These are phyloP conservation scores for Cheilosia impressa DNA, from an alignment of 2,888 invertebrate species.

Conservation along the genomic window DNA sequence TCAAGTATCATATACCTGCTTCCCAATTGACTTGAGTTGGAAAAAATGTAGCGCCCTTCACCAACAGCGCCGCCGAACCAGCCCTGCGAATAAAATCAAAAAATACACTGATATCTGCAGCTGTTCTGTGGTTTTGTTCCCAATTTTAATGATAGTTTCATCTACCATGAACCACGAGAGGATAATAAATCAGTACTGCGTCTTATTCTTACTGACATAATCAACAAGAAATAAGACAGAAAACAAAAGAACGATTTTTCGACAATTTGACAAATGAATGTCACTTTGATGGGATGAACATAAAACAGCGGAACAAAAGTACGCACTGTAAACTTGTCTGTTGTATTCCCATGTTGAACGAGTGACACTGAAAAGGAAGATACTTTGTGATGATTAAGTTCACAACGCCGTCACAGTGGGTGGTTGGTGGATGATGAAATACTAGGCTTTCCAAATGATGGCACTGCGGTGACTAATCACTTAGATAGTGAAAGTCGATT, in stretches of 20 bases:
- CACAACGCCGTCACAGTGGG: not conserved
- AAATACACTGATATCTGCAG: no score
- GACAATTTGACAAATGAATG: constrained; percentile 50
- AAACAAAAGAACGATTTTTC: constrained; percentile 17
- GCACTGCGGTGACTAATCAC: constrained; percentile 25
- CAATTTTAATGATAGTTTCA: constrained; percentile 21
- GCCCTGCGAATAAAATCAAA: no score
- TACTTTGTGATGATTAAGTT: constrained; percentile 21
- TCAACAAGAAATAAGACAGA: not conserved
- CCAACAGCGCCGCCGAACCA: no score
- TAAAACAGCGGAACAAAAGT: constrained; percentile 2
- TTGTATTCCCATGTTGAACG: constrained; percentile 23
- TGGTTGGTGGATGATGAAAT: constrained; percentile 17
- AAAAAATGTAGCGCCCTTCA: no score
- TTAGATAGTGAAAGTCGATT: constrained; percentile 14
- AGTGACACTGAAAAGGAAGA: constrained; percentile 16
- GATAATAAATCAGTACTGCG: constrained; percentile 40
- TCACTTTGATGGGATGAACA: constrained; percentile 1
- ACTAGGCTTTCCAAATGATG: constrained; percentile 1
- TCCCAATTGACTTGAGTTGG: no score
- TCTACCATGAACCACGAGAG: constrained; percentile 21
- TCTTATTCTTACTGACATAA: constrained; percentile 16
- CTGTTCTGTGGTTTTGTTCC: not conserved
- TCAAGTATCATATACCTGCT: no score
- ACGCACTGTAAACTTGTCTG: constrained; percentile 20